phyloP scores from a whole-genome alignment of 35 echinoderm and acorn worm species.

The Nesometra sesokonis region DNA sequence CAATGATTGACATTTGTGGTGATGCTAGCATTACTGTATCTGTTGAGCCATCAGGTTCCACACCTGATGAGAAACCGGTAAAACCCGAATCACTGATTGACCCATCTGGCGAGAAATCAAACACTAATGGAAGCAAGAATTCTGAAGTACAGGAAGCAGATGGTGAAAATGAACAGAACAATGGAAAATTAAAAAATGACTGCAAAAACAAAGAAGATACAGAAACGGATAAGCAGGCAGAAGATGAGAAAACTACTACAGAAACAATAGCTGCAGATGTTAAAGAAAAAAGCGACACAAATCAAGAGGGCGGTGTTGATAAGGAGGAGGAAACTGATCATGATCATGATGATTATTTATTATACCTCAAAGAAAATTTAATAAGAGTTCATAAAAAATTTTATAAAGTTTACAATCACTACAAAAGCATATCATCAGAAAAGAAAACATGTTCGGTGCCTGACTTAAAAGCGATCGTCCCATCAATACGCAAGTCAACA shows the following conservation, averaged over 20 bases:
- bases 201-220: background rate
- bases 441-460: constrained; percentile 23
- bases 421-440: background rate
- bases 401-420: constrained; percentile 43
- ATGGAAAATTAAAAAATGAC: background rate
- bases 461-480: constrained; percentile 68
- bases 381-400: constrained; percentile 52
- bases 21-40: too few species aligned
- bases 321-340: constrained; percentile 18
- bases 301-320: constrained; percentile 4
- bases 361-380: constrained; percentile 70
- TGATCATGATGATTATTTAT: constrained; percentile 73
- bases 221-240: background rate
- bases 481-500: constrained; percentile 42
- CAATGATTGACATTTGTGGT: too few species aligned
- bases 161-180: background rate
- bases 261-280: background rate
- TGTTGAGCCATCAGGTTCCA: too few species aligned
- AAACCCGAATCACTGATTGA: too few species aligned
- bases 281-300: background rate
- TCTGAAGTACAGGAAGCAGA: background rate
- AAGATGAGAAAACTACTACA: background rate
- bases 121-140: background rate
- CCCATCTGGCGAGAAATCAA: background rate
- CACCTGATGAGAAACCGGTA: too few species aligned